These are phyloP conservation scores for Orchesellides sinensis DNA, from an alignment of 2,888 invertebrate species.

Conservation along the genomic window DNA sequence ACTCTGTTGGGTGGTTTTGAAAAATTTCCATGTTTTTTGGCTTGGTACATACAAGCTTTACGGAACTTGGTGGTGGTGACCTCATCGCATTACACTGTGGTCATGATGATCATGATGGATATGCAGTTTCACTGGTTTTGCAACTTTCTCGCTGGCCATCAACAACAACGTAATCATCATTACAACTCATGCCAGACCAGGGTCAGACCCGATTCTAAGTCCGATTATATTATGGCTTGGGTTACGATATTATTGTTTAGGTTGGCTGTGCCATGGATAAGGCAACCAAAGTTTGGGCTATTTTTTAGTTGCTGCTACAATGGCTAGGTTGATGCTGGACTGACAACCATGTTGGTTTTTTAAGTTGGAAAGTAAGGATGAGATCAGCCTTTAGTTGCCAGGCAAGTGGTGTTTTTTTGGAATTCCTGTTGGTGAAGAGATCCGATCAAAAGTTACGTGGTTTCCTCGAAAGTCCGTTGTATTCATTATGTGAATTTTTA, in stretches of 20 bases:
- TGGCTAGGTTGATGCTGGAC: too few species aligned
- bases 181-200: background rate
- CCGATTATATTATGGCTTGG: background rate
- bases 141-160: slow-evolving; percentile 46
- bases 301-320: too few species aligned
- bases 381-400: too few species aligned
- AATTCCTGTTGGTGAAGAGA: too few species aligned
- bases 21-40: background rate
- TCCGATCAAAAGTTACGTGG: too few species aligned
- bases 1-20: background rate
- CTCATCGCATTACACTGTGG: slow-evolving; percentile 12
- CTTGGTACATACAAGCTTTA: background rate
- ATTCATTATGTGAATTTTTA: too few species aligned
- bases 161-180: background rate
- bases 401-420: too few species aligned
- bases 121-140: slow-evolving; percentile 53
- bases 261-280: too few species aligned
- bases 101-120: slow-evolving; percentile 1
- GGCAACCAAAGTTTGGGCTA: too few species aligned
- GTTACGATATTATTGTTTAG: background rate
- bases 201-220: background rate
- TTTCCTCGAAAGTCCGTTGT: too few species aligned
- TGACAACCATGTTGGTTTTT: too few species aligned
- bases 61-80: background rate
- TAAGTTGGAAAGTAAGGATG: too few species aligned